Percentiles rank a stretch among this genome's conserved stretches.
These are phyloP conservation scores for Hippocampus zosterae DNA, from an alignment of 2,113 vertebrate genomes.

Conservation along the genomic window DNA sequence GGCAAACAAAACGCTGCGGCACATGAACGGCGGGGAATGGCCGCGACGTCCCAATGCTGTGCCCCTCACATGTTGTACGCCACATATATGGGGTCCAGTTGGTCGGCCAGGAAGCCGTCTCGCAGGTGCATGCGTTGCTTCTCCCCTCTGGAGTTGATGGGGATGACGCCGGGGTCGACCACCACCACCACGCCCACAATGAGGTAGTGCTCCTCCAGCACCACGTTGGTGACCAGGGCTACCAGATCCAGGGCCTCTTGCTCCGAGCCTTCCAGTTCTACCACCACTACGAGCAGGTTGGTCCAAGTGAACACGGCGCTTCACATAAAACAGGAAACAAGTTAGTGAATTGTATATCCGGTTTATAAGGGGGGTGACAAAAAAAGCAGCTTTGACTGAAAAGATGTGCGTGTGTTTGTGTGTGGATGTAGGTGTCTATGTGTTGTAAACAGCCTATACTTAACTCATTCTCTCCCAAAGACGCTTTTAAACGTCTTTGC, in stretches of 20 bases:
- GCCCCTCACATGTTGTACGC: constrained; percentile 91
- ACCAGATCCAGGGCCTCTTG: constrained; percentile 93
- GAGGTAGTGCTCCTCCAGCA: constrained; percentile 93
- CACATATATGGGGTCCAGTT: constrained; percentile 95
- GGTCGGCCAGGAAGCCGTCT: constrained; percentile 93
- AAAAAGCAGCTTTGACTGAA: too few relatives aligned
- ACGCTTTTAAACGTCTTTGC: too few relatives aligned
- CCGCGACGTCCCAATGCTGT: background rate
- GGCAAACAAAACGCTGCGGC: background rate
- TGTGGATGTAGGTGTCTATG: too few relatives aligned
- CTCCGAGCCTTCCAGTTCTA: constrained; percentile 92
- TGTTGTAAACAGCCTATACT: too few relatives aligned
- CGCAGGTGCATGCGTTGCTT: constrained; percentile 97
- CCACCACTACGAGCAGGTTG: constrained; percentile 92
- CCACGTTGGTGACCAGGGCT: constrained; percentile 87
- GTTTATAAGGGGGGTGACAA: too few relatives aligned
- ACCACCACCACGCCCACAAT: constrained; percentile 94
- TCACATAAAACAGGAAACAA: constrained; percentile 3
- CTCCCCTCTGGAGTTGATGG: constrained; percentile 94
- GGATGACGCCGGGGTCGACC: constrained; percentile 91
- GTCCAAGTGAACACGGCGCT: constrained; percentile 99
- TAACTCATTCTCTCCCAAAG: too few relatives aligned
- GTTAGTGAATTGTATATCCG: too few relatives aligned
- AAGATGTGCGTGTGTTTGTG: too few relatives aligned
- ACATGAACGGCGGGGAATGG: background rate